Evolutionary conservation across 1,140 invertebrate genomes (phyloP).

Genomic region (Zaprionus inermis): DNA sequence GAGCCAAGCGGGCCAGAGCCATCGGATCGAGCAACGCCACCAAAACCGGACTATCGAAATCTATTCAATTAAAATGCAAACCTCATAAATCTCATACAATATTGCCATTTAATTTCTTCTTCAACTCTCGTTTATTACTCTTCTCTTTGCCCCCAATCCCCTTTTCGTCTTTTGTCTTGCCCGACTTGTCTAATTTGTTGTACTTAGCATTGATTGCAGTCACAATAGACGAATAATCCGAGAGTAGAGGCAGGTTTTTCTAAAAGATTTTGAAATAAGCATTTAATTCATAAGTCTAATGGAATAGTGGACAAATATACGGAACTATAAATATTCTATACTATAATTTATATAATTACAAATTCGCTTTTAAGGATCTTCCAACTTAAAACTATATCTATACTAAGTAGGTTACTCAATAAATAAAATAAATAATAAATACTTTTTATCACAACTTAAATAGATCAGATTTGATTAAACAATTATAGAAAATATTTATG

Average conservation of each 20-base stretch:
- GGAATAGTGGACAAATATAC: too few relatives aligned
- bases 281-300: too few relatives aligned
- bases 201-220: constrained; percentile 27
- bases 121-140: not conserved
- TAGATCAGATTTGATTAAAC: not conserved
- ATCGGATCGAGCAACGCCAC: too few relatives aligned
- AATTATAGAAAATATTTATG: not conserved
- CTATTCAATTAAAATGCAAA: constrained; percentile 76
- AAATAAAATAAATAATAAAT: too few relatives aligned
- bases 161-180: constrained; percentile 4
- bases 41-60: constrained; percentile 60
- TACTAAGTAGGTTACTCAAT: too few relatives aligned
- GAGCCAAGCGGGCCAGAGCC: constrained; percentile 27
- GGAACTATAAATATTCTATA: too few relatives aligned
- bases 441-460: not conserved
- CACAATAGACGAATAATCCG: not conserved
- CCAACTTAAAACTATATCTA: too few relatives aligned
- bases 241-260: not conserved
- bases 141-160: not conserved
- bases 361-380: too few relatives aligned
- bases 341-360: too few relatives aligned
- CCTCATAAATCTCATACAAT: constrained; percentile 76
- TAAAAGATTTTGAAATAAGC: not conserved
- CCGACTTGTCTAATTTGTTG: constrained; percentile 39
- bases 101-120: constrained; percentile 69